Base-by-base conservation (phyloP, 2,888 invertebrate genomes). In the Sabellastarte sp. region DNA sequence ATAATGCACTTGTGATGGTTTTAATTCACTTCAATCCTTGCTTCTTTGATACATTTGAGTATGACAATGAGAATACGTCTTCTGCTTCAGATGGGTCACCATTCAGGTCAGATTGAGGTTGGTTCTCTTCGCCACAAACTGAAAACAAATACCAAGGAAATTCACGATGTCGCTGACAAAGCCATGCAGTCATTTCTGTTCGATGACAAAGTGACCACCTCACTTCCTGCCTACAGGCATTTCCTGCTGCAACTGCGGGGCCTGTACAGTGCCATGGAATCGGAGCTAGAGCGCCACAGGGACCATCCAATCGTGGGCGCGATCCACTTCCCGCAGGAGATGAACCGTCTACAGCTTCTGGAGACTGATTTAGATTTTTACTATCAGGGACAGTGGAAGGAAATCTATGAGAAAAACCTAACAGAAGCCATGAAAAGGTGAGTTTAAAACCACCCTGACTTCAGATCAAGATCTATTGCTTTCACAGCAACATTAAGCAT, bases 231-330 rank as follows among this genome's bases (percentile, higher is more conserved):
- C 51, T 70, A 70, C 58, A 24, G 61, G 2, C 51, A 58, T 29
- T 68, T 66, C 50, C 59, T 70, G 1, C 61, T 61, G 1, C 64
- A 70, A 50, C 66, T 70, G 24, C 61, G 66, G 50, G 50, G 55
- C 32, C 55, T 70, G 30, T 70, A 70, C 60, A 32, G 57, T 15
- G 66, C 70, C 50, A n/a, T 70, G 61, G 70, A 70, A 57, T 63
- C 60, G n/a, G 66, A 52, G 1, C 57, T 59, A 2, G 65, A 64
- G 3, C 57, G 30, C 26, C 50, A 61, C 51, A 61, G 64, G 32
- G 60, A 66, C 3, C 63, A 68, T 41, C 57, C 59, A 0, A 30
- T 61, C 10, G 60, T 68, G 10, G 68, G 66, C 29, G 32, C 64
- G n/a, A 53, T 66, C 24, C 60, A 70, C 57, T 68, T 66, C 50